Base-by-base conservation (phyloP, 1,140 invertebrate species). In the Neodiprion lecontei region DNA sequence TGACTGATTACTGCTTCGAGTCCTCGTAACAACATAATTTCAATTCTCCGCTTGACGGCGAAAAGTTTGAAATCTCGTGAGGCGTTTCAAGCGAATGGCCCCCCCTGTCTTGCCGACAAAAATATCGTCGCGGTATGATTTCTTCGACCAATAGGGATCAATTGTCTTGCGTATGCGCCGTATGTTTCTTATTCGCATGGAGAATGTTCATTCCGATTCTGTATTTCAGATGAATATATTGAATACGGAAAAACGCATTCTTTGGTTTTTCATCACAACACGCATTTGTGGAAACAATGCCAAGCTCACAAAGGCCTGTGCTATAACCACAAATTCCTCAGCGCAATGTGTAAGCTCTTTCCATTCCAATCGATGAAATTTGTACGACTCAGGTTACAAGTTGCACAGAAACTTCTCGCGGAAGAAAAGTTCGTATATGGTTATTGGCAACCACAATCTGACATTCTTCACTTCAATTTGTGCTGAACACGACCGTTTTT, bases 291-390 rank as follows among this genome's bases (percentile, higher is more conserved):
- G 95, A 91, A 91, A 81, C 92, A 94, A 74, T 97, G 96, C 86
- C 91, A 92, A 80, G 86, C 90, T 78, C 93, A 92, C 76, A 90
- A 89, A 70, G 91, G 92, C 49, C 90, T 94, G 78, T 96, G 96
- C 87, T 95, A 92, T 91, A 91, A 94, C 82, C 88, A 92, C 12
- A 89, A 91, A 69, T 96, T 96, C 85, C 91, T 95, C 48, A 91
- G 91, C 73, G 91, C 90, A 73, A 94, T 96, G 86, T 97, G 96
- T 88, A 91, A 90, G 80, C 87, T 96, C 72, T 96, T 96, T 85
- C 96, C 96, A 28, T 95, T 96, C 84, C 95, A 96, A 81, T 95
- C 93, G 71, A 94, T 96, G 93, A 97, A 97, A 88, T 90, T 95
- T 70, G 95, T 96, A 1, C 88, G 95, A 71, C 84, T 96, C 72